phyloP scores from a whole-genome alignment of 2,888 invertebrate species.

The Tiphia femorata region DNA sequence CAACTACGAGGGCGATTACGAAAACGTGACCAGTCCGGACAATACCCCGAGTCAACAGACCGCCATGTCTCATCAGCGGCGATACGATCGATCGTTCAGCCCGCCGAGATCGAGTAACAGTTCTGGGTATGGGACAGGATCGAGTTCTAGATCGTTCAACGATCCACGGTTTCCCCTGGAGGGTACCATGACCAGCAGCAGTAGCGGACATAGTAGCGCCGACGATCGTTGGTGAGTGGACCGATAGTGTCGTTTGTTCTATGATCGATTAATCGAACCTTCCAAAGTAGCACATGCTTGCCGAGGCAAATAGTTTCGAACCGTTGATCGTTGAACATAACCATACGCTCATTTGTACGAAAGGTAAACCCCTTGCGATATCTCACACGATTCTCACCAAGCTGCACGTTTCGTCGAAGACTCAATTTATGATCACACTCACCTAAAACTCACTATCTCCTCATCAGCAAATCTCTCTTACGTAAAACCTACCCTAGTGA shows the following conservation, averaged over 20 bases:
- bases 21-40: conserved; percentile 75
- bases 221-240: conserved; percentile 75
- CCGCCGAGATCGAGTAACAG: conserved; percentile 86
- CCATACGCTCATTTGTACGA: no score
- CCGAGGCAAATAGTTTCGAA: no score
- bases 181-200: conserved; percentile 75
- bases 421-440: no score
- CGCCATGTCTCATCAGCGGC: conserved; percentile 75
- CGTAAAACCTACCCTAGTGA: no score
- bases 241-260: no score
- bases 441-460: no score
- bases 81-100: conserved; percentile 81
- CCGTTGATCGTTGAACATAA: conserved; percentile 27
- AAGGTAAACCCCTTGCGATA: no score
- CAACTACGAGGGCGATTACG: conserved; percentile 78
- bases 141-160: conserved; percentile 67
- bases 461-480: no score
- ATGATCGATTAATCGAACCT: no score
- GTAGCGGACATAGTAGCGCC: conserved; percentile 75
- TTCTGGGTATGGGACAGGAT: conserved; percentile 87
- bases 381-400: no score
- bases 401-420: no score
- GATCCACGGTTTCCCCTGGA: conserved; percentile 67
- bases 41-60: conserved; percentile 66
- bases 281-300: no score